phyloP scores from a whole-genome alignment of 1,140 invertebrate species.

The Notospermus geniculatus region DNA sequence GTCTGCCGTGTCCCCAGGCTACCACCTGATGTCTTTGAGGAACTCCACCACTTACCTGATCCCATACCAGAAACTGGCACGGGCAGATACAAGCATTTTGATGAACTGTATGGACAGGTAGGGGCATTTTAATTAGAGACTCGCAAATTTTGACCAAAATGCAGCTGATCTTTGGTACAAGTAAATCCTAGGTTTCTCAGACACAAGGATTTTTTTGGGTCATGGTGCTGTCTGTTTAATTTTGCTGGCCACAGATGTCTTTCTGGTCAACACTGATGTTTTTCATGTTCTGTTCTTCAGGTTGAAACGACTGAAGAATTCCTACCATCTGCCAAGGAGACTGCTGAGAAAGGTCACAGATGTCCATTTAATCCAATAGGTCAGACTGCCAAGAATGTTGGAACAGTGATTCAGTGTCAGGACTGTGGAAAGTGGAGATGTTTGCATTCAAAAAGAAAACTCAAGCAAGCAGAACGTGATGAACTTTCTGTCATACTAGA shows the following conservation, averaged over 20 bases:
- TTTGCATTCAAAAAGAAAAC: constrained; percentile 4
- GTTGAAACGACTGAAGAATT: constrained; percentile 1
- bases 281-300: no score
- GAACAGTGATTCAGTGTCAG: background rate
- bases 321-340: background rate
- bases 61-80: constrained; percentile 7
- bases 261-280: no score
- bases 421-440: background rate
- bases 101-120: constrained; percentile 17
- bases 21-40: constrained; percentile 1
- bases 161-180: no score
- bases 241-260: no score
- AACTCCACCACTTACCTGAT: constrained; percentile 17
- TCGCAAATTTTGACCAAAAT: no score
- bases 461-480: background rate
- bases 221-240: no score
- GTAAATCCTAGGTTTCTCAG: no score
- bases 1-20: background rate
- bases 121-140: no score
- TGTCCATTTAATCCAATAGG: constrained; percentile 4
- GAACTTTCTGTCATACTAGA: background rate
- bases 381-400: constrained; percentile 9
- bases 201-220: no score
- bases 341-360: background rate
- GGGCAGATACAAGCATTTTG: constrained; percentile 16